phyloP scores from a whole-genome alignment of 2,888 invertebrate species.

The Andrena fulva region DNA sequence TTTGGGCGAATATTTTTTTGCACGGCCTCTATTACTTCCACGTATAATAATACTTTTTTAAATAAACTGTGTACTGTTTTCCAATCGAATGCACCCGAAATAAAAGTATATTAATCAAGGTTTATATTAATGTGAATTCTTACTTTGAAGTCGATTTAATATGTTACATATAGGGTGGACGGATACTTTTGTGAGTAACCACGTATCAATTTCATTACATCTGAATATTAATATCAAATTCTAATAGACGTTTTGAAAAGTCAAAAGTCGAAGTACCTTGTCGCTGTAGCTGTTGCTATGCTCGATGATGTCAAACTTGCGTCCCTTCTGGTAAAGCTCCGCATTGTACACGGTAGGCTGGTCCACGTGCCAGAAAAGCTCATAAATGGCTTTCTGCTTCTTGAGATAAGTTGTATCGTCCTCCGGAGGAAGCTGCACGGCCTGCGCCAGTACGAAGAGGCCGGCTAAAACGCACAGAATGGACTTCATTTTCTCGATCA shows the following conservation, averaged over 20 bases:
- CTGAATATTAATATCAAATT: too few relatives aligned
- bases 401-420: slow-evolving; percentile 82
- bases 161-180: too few relatives aligned
- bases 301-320: slow-evolving; percentile 72
- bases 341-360: slow-evolving; percentile 79
- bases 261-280: slow-evolving; percentile 65
- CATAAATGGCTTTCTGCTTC: slow-evolving; percentile 85
- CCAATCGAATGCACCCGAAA: too few relatives aligned
- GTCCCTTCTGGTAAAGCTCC: slow-evolving; percentile 75
- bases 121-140: too few relatives aligned
- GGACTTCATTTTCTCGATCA: slow-evolving; percentile 52
- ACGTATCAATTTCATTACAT: too few relatives aligned
- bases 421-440: slow-evolving; percentile 24
- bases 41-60: too few relatives aligned
- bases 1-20: too few relatives aligned
- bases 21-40: too few relatives aligned
- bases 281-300: slow-evolving; percentile 70
- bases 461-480: slow-evolving; percentile 42
- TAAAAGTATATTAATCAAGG: too few relatives aligned
- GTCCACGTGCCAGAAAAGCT: slow-evolving; percentile 85
- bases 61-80: too few relatives aligned
- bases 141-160: too few relatives aligned
- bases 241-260: background rate
- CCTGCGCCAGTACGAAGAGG: slow-evolving; percentile 48
- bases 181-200: too few relatives aligned